Evolutionary conservation across 2,888 invertebrate genomes (phyloP), one percentile per base, ranked within the genome.

Genomic region (Chironomus riparius): DNA sequence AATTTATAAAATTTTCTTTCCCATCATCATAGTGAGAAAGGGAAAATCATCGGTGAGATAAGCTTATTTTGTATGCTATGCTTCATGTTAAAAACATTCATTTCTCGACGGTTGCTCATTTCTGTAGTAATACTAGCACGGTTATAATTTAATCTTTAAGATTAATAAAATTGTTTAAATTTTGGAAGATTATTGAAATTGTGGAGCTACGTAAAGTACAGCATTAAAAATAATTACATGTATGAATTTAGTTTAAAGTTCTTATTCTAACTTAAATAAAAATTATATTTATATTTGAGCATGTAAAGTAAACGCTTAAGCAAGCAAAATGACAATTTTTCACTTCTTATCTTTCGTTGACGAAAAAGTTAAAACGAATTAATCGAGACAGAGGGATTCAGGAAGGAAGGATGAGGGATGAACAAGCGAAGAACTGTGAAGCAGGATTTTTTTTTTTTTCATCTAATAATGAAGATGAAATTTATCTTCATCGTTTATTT

Each of bases 281-380:
- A 6, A 5, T n/a, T n/a, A 5, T 5, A 5, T 28, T 5, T 28
- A 28, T 38, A 38, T 38, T 10, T 38, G 10, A 38, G n/a, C 7
- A 18, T 7, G 56, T 7, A 56, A 56, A 56, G 6, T 56, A 18
- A 38, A 38, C 18, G 56, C 50, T 24, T 50, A 56, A 22, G n/a
- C 22, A 70, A 56, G 70, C 70, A 47, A 70, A 38, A 70, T 70
- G 70, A n/a, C 56, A 70, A 70, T 70, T 70, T 70, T 70, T 70
- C 70, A 50, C 56, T 48, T 50, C 50, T 70, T 70, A 70, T 70
- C 70, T 70, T 70, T 56, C 56, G 70, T 70, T 70, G 70, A 70
- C 70, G 56, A 12, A 12, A 47, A 70, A 56, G 56, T 56, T 18
- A 18, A 56, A 56, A 38, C 38, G 38, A 38, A 38, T 38, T 38